Evolutionary conservation across 2,888 invertebrate genomes (phyloP), one percentile per base, ranked within the genome.

Genomic region (Drosophila paranaensis): DNA sequence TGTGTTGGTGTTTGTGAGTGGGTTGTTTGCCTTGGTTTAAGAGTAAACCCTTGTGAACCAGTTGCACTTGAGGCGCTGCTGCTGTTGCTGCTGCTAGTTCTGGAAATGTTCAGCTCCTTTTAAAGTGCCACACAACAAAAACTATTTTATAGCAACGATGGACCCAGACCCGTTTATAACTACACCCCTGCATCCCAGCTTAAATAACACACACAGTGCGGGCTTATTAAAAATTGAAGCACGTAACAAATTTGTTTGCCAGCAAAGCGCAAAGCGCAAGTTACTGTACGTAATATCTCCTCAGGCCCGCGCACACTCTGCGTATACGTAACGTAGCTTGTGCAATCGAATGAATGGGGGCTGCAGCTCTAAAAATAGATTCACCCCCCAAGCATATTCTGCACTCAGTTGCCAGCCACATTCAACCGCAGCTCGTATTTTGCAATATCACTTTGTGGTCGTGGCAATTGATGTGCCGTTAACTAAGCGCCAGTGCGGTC

Each of bases 31-130:
- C 54, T 74, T 40, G 55, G 46, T 37, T 33, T 70, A 62, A 60
- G 71, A 70, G 61, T 64, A 87, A 81, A 74, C 81, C 74, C 84
- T 89, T 87, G 46, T 71, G 62, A 87, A 89, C 84, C 79, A 87
- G 88, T 87, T 84, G 84, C 74, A 81, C 82, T 89, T 87, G 74
- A 81, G 81, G 82, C 81, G 66, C 69, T 82, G 70, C 81, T 82
- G 67, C 27, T 13, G 30, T 33, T 35, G 66, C 69, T 82, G 70
- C 81, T 82, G 67, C 27, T 13, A 33, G 42, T 35, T 20, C 58
- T 63, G 42, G 13, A 79, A 79, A 64, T 56, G 70, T 51, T 63
- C 55, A 72, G 55, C 58, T 63, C 60, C 61, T 62, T 82, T 71
- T 67, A 81, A 83, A 77, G 84, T 81, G 81, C 81, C 68, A 64